Conservation (phyloP, 2,797 vertebrate genomes). For the Falco concolor region DNA sequence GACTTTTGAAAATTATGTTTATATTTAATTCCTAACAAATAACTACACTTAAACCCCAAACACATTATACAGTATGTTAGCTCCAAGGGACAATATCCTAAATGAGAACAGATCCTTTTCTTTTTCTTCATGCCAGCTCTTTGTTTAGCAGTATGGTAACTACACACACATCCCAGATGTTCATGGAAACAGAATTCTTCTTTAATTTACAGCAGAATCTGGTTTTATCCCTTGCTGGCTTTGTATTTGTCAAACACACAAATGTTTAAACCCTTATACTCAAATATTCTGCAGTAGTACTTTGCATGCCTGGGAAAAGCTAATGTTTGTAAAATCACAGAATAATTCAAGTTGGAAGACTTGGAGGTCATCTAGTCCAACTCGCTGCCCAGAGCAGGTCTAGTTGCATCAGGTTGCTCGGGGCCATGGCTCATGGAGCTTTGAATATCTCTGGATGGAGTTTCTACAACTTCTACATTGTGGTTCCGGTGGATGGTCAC, state of each 20-base stretch:
- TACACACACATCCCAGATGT: conserved; percentile 49
- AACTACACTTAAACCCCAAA: not conserved
- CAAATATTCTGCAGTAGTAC: not conserved
- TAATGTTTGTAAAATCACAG: not conserved
- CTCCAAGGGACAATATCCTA: conserved; percentile 50
- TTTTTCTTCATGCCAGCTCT: conserved; percentile 55
- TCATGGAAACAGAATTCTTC: conserved; percentile 10
- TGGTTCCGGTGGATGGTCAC: not conserved
- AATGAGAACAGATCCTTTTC: conserved; percentile 63
- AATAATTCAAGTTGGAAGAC: not conserved
- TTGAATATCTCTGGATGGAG: not conserved
- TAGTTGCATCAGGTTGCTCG: not conserved
- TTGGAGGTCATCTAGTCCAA: not conserved
- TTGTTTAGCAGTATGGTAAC: conserved; percentile 22
- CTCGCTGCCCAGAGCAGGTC: not conserved
- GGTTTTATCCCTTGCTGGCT: conserved; percentile 24
- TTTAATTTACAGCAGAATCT: conserved; percentile 53
- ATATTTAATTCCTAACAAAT: conserved; percentile 39
- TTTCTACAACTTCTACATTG: not conserved
- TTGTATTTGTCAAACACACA: conserved; percentile 4
- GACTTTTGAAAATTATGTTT: conserved; percentile 15
- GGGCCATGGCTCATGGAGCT: not conserved
- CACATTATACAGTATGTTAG: conserved; percentile 22
- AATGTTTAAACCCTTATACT: not conserved
- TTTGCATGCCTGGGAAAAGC: not conserved